Evolutionary conservation across 2,797 vertebrate genomes (phyloP).

Genomic region (Passerculus sandwichensis): DNA sequence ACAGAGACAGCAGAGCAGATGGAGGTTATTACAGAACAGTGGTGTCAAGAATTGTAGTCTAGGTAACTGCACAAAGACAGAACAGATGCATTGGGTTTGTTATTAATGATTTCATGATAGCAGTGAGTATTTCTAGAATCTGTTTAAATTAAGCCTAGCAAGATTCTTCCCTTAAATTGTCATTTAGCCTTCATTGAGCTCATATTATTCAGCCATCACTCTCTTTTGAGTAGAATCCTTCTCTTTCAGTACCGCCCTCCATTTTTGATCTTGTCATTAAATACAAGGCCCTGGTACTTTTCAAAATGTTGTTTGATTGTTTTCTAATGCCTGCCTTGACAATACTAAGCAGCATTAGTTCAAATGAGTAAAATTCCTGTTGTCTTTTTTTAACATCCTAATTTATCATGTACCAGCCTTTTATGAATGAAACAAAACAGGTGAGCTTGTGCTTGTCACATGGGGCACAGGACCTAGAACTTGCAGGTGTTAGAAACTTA

Average conservation of each 20-base stretch:
- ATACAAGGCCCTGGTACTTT: not conserved
- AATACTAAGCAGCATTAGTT: not conserved
- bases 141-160: slow-evolving; percentile 67
- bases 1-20: slow-evolving; percentile 78
- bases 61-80: slow-evolving; percentile 76
- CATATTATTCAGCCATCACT: slow-evolving; percentile 45
- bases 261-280: slow-evolving; percentile 42
- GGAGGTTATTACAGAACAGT: slow-evolving; percentile 78
- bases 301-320: not conserved
- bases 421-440: not conserved
- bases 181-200: slow-evolving; percentile 47
- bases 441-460: not conserved
- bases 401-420: not conserved
- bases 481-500: not conserved
- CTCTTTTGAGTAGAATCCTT: slow-evolving; percentile 35
- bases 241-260: not conserved
- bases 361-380: not conserved
- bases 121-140: slow-evolving; percentile 64
- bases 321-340: not conserved
- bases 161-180: slow-evolving; percentile 69
- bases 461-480: not conserved
- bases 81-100: slow-evolving; percentile 74
- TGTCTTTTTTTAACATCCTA: not conserved
- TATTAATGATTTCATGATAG: slow-evolving; percentile 74
- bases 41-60: slow-evolving; percentile 75